Evolutionary conservation across 2,797 vertebrate species (phyloP).

Genomic region (Cossypha dichroa): DNA sequence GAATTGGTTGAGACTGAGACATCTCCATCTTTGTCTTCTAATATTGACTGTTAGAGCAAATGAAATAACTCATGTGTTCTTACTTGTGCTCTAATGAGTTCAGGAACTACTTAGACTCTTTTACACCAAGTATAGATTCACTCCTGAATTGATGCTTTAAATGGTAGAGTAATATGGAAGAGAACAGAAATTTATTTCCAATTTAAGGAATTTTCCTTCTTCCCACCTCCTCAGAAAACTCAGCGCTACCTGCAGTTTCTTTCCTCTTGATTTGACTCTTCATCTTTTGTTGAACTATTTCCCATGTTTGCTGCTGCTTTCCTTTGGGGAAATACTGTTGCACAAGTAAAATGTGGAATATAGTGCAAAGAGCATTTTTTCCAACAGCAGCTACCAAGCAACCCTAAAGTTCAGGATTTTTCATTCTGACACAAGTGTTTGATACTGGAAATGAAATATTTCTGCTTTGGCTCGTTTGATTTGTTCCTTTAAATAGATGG

Average conservation of each 20-base stretch:
- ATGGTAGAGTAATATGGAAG: neutral
- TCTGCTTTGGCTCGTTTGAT: neutral
- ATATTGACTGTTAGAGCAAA: neutral
- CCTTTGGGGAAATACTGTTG: neutral
- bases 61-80: neutral
- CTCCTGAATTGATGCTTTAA: neutral
- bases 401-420: neutral
- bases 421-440: neutral
- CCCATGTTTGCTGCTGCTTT: neutral
- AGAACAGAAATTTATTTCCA: neutral
- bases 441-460: neutral
- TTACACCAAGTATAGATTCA: neutral
- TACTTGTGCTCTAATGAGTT: neutral
- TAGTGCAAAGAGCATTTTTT: neutral
- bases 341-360: neutral
- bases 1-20: neutral
- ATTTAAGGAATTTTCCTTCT: neutral
- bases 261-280: neutral
- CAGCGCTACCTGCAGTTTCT: neutral
- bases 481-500: neutral
- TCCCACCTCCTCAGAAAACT: neutral
- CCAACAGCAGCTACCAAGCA: neutral
- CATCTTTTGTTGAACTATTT: neutral
- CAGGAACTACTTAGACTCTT: neutral
- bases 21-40: neutral